Evolutionary conservation across 1,140 invertebrate genomes (phyloP).

Genomic region (Cephus cinctus): DNA sequence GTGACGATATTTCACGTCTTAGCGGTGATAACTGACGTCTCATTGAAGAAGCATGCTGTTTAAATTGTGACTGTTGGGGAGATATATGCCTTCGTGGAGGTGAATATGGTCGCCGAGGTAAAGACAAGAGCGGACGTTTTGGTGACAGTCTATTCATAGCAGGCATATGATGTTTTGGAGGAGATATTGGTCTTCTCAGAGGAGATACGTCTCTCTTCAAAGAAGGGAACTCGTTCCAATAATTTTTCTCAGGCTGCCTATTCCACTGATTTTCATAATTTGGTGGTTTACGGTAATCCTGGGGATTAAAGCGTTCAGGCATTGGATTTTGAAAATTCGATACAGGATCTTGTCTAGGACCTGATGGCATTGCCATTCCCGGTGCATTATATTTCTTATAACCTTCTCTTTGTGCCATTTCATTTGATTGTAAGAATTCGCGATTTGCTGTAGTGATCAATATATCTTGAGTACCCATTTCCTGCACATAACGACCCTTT

Average conservation of each 20-base stretch:
- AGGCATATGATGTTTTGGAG: slow-evolving; percentile 16
- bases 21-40: slow-evolving; percentile 17
- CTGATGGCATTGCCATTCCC: background rate
- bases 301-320: slow-evolving; percentile 3
- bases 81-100: slow-evolving; percentile 14
- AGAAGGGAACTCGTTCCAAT: background rate
- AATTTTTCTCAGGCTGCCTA: background rate
- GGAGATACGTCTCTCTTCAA: slow-evolving; percentile 3
- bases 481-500: slow-evolving; percentile 41
- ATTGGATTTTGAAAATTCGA: background rate
- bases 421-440: slow-evolving; percentile 18
- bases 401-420: slow-evolving; percentile 31
- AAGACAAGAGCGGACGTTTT: too few relatives aligned
- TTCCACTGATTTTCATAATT: slow-evolving; percentile 9
- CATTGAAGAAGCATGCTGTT: slow-evolving; percentile 13
- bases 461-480: slow-evolving; percentile 34
- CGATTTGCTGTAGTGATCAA: slow-evolving; percentile 42
- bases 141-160: slow-evolving; percentile 6
- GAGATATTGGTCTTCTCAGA: slow-evolving; percentile 12
- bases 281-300: slow-evolving; percentile 15
- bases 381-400: slow-evolving; percentile 19
- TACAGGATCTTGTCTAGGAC: background rate
- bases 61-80: slow-evolving; percentile 21
- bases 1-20: slow-evolving; percentile 8
- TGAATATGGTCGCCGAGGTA: slow-evolving; percentile 11